Evolutionary conservation across 2,113 vertebrate species (phyloP).

Genomic region (Phaethornis superciliosus): DNA sequence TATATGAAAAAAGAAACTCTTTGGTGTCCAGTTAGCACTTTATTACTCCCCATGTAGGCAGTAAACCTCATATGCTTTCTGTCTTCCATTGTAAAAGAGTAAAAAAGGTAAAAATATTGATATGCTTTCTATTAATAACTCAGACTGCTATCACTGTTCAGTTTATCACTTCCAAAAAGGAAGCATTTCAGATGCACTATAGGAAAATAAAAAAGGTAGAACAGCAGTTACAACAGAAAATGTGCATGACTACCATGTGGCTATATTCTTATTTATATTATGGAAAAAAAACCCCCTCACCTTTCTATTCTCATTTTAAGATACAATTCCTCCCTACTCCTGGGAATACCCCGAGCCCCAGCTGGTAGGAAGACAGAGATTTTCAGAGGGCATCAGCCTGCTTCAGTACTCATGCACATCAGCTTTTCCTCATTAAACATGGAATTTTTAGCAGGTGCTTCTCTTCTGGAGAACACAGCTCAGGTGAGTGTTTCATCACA

Average conservation of each 20-base stretch:
- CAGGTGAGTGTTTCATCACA: not conserved
- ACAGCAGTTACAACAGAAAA: slow-evolving; percentile 2
- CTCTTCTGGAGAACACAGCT: not conserved
- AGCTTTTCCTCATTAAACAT: not conserved
- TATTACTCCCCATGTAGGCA: not conserved
- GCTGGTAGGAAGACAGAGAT: not conserved
- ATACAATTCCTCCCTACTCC: not conserved
- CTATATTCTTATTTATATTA: not conserved
- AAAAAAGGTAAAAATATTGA: not conserved
- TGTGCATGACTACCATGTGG: not conserved
- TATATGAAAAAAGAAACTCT: not conserved
- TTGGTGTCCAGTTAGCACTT: not conserved
- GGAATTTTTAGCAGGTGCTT: not conserved
- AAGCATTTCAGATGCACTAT: not conserved
- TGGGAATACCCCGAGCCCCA: not conserved
- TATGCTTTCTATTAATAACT: not conserved
- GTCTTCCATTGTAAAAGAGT: not conserved
- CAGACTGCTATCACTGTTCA: not conserved
- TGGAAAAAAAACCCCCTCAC: not conserved
- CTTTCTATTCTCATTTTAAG: not conserved
- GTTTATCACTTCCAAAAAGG: not conserved
- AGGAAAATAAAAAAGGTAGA: not conserved
- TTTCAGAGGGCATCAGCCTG: accelerated
- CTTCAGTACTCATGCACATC: not conserved
- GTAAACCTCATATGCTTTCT: not conserved